Evolutionary conservation across 2,888 invertebrate species (phyloP), one percentile per base, ranked within the genome.

Genomic region (Ennomos fuscantarius): DNA sequence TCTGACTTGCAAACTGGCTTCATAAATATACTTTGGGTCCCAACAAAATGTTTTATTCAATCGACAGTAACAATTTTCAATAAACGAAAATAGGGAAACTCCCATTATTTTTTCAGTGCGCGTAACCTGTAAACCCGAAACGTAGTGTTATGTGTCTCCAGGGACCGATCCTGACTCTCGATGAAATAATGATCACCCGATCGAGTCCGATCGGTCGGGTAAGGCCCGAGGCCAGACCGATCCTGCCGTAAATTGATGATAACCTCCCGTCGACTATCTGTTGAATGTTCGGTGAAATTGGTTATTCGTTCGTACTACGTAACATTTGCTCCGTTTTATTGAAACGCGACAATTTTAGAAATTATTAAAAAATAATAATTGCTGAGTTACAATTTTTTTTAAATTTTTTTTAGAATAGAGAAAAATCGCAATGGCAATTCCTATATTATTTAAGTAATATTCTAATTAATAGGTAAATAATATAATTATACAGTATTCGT

Each of bases 111-210:
- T 77, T 78, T 73, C 74, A 76, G 68, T 69, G 58, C 61, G 56
- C 62, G 69, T 71, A 67, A 66, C 72, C 74, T 71, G 62, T 69
- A 65, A 71, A 73, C 72, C 72, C 70, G 69, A 68, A 76, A 67
- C 68, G 73, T 73, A 74, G 74, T 66, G 76, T 79, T 82, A 84
- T 82, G 74, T 68, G 76, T 83, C 87, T 86, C 87, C 44, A 43
- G 85, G 61, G 86, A 62, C 63, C 79, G 69, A 79, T 82, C 72
- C 75, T 55, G 69, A 65, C 69, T 74, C 72, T 78, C 81, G 82
- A 83, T 86, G 86, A 85, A 86, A 86, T 86, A 86, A 84, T 86
- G 81, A 86, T 83, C 79, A 78, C 71, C 66, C 73, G 71, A 73
- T 70, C 70, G 72, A 60, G 63, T 61, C 66, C 62, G 61, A 72